Evolutionary conservation across 2,113 vertebrate species (phyloP).

Genomic region (Cavia aperea): DNA sequence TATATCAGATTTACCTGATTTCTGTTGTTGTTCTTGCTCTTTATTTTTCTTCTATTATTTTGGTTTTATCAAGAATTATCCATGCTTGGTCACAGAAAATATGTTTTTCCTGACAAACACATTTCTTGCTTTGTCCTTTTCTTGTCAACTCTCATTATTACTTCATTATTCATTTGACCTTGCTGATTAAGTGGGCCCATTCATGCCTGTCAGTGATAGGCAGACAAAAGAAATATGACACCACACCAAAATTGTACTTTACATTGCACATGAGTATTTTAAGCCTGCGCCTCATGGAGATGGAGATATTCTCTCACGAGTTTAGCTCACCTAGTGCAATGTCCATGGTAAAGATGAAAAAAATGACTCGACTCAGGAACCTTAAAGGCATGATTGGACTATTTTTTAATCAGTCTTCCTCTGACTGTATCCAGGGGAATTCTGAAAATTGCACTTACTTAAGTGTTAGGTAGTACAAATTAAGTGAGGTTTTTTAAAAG

Average conservation of each 20-base stretch:
- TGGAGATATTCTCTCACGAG: background rate
- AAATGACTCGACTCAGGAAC: background rate
- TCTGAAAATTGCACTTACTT: slow-evolving; percentile 18
- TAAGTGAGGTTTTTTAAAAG: background rate
- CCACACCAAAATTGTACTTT: background rate
- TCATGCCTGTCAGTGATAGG: background rate
- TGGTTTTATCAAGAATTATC: background rate
- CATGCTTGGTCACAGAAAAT: background rate
- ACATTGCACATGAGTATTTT: background rate
- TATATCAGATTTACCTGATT: background rate
- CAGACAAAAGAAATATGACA: background rate
- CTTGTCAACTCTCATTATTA: background rate
- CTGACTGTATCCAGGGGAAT: background rate
- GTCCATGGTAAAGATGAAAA: background rate
- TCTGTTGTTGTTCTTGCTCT: background rate
- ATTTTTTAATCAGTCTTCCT: background rate
- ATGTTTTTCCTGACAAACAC: background rate
- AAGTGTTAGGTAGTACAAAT: background rate
- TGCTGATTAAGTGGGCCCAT: background rate
- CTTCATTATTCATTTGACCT: background rate
- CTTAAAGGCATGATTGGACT: background rate
- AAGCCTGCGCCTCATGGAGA: background rate
- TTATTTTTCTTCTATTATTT: background rate
- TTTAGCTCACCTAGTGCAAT: background rate
- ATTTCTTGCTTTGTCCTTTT: background rate